A percentile compares a stretch with the other conserved stretches of the same genome.
phyloP scores from a whole-genome alignment of 2,888 invertebrate genomes.

The Ormia ochracea region DNA sequence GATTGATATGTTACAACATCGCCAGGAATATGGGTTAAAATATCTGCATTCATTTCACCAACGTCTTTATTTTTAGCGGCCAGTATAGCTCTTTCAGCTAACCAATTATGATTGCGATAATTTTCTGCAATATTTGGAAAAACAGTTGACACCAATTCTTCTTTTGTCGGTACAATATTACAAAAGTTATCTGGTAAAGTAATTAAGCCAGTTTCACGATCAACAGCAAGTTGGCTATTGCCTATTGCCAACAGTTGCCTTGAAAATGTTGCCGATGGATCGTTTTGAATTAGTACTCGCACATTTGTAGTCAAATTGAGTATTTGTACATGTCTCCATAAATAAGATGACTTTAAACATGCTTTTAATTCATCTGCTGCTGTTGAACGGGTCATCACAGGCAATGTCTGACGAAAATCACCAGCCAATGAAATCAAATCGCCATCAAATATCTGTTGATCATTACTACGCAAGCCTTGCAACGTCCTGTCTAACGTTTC shows the following conservation, averaged over 20 bases:
- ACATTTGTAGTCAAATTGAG: conserved; percentile 21
- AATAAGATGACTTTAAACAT: conserved; percentile 41
- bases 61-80: conserved; percentile 24
- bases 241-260: conserved; percentile 53
- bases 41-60: not conserved
- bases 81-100: conserved; percentile 35
- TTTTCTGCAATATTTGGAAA: conserved; percentile 37
- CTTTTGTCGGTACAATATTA: not conserved
- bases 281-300: conserved; percentile 29
- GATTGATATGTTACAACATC: conserved; percentile 12
- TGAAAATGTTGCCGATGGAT: conserved; percentile 41
- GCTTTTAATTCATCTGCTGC: conserved; percentile 48
- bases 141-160: not conserved
- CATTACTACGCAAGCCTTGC: conserved; percentile 52
- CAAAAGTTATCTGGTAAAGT: conserved; percentile 21
- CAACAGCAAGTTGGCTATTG: conserved; percentile 56
- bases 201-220: conserved; percentile 32
- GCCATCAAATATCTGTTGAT: conserved; percentile 26
- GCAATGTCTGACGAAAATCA: conserved; percentile 55
- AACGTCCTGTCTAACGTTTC: conserved; percentile 52
- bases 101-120: conserved; percentile 19
- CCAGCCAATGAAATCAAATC: conserved; percentile 44
- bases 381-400: conserved; percentile 36
- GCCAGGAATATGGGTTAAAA: not conserved
- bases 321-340: conserved; percentile 32